A percentile compares a stretch with the other conserved stretches of the same genome.
phyloP scores from a whole-genome alignment of 2,797 vertebrate genomes.

The Prionace glauca region DNA sequence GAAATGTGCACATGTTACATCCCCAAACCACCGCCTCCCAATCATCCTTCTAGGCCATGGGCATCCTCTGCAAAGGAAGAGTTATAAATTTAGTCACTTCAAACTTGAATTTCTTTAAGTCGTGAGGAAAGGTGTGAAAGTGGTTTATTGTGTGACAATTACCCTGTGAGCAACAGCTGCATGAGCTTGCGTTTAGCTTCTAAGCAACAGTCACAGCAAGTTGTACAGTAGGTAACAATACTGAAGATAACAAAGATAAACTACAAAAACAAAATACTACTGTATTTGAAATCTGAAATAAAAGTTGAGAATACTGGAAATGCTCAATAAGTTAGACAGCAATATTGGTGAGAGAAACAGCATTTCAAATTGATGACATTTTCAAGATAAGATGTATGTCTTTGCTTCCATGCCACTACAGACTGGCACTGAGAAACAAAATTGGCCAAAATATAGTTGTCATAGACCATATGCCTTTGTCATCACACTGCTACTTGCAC shows the following conservation, averaged over 20 bases:
- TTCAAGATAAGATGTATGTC: not conserved
- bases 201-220: not conserved
- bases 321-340: not conserved
- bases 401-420: not conserved
- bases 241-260: not conserved
- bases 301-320: not conserved
- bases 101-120: not conserved
- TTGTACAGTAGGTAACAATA: not conserved
- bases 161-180: not conserved
- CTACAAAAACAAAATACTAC: not conserved
- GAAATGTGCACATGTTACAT: not conserved
- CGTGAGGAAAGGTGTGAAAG: not conserved
- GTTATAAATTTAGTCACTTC: not conserved
- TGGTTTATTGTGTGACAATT: not conserved
- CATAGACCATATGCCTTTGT: not conserved
- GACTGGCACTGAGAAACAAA: not conserved
- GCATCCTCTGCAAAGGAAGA: not conserved
- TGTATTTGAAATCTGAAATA: not conserved
- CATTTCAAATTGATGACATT: not conserved
- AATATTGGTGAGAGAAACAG: not conserved
- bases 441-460: not conserved
- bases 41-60: not conserved
- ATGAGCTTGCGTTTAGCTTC: not conserved
- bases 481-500: not conserved
- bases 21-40: not conserved